phyloP scores from a whole-genome alignment of 2,113 vertebrate genomes.

The Melanerpes aurifrons region DNA sequence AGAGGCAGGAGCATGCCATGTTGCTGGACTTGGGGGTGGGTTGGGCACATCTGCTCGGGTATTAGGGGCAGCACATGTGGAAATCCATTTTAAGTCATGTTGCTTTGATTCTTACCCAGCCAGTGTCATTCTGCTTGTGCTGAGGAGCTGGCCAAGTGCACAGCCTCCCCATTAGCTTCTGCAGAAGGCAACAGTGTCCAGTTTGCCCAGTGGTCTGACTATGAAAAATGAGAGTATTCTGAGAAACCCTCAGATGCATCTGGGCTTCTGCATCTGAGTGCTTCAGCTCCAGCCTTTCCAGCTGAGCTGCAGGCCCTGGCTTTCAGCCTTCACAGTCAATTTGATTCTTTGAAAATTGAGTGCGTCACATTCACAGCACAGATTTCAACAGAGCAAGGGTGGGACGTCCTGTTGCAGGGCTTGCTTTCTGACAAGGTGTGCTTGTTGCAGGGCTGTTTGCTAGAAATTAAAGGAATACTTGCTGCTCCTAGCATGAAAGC shows the following conservation, averaged over 20 bases:
- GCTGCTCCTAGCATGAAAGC: neutral
- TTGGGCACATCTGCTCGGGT: neutral
- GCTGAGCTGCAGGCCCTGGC: constrained; percentile 18
- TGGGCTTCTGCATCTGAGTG: neutral
- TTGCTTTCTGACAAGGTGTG: neutral
- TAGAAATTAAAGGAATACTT: neutral
- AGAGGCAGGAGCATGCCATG: fast-evolving
- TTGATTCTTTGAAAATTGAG: constrained; percentile 16
- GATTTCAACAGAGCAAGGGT: neutral
- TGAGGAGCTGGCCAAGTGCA: neutral
- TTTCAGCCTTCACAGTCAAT: neutral
- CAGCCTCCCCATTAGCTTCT: neutral
- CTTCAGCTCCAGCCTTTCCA: neutral
- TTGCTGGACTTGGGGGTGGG: fast-evolving
- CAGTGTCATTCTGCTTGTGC: neutral
- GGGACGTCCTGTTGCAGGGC: fast-evolving
- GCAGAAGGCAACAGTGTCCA: neutral
- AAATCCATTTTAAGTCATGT: neutral
- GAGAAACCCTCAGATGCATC: neutral
- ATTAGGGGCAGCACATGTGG: neutral
- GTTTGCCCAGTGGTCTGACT: neutral
- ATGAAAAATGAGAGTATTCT: neutral
- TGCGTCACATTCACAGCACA: neutral
- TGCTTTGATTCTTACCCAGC: neutral
- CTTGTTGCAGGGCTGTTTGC: neutral